Base-by-base conservation (phyloP, 2,888 invertebrate species). In the Oithona nana region DNA sequence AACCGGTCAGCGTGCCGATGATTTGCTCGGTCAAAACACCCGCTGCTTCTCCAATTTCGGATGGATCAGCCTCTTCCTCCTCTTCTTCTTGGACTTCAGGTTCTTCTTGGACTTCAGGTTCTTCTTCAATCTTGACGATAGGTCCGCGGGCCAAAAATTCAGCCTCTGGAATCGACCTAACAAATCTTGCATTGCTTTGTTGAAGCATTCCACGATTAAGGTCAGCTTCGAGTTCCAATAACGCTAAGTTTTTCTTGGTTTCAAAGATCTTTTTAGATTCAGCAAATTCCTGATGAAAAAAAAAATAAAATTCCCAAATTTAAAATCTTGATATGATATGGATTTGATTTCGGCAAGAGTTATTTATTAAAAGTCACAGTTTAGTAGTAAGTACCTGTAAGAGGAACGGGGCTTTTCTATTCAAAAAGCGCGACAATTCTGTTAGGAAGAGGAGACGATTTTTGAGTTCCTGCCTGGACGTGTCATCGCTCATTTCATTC, bases 341-440 rank as follows among this genome's bases (percentile, higher is more conserved):
- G n/a, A n/a, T n/a, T n/a, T n/a, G n/a, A n/a, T n/a, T n/a, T n/a
- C n/a, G n/a, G n/a, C n/a, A n/a, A n/a, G n/a, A n/a, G n/a, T n/a
- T n/a, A n/a, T n/a, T n/a, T n/a, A n/a, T n/a, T n/a, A n/a, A n/a
- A n/a, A n/a, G n/a, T n/a, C n/a, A n/a, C n/a, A n/a, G n/a, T n/a
- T n/a, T n/a, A n/a, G n/a, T n/a, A n/a, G n/a, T n/a, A n/a, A n/a
- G n/a, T n/a, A n/a, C n/a, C n/a, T 54, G 54, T 22, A 54, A 26
- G 16, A 54, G 22, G n/a, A 24, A n/a, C 28, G 57, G 57, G 57
- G 57, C 28, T 28, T 57, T 57, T n/a, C 28, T 26, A 29, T 57
- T 57, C 28, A 57, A n/a, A 20, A 57, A 57, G 16, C 57, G 24
- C 1, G 57, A 57, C 16, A 57, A 28, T 20, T 57, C 57, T n/a